These are phyloP conservation scores for Sceloporus undulatus DNA, from an alignment of 2,113 vertebrate genomes.

Conservation along the genomic window DNA sequence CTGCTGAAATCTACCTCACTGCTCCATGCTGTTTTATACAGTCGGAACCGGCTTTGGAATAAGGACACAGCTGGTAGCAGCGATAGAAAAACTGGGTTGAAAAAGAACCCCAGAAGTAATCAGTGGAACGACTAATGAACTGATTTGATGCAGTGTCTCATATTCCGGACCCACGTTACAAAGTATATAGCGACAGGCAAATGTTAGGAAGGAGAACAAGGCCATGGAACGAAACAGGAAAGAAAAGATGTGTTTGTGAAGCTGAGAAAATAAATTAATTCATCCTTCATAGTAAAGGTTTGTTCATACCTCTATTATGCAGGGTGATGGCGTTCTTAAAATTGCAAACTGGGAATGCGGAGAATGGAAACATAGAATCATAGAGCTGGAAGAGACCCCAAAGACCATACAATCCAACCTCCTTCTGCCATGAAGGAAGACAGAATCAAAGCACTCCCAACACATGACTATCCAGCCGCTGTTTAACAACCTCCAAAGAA, in stretches of 20 bases:
- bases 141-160: constrained; percentile 42
- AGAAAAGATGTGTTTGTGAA: background rate
- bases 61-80: constrained; percentile 67
- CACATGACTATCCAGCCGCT: too few relatives aligned
- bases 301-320: too few relatives aligned
- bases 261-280: background rate
- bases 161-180: constrained; percentile 39
- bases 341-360: too few relatives aligned
- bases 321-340: too few relatives aligned
- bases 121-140: constrained; percentile 40
- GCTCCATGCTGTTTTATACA: constrained; percentile 60
- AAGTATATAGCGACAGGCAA: constrained; percentile 16
- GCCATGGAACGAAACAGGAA: constrained; percentile 23
- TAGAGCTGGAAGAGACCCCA: too few relatives aligned
- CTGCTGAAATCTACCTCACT: constrained; percentile 67
- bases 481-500: too few relatives aligned
- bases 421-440: too few relatives aligned
- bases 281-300: background rate
- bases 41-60: constrained; percentile 62
- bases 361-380: too few relatives aligned
- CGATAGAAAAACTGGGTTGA: background rate
- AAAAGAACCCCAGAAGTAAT: background rate
- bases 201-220: constrained; percentile 21
- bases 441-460: too few relatives aligned
- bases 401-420: too few relatives aligned